Evolutionary conservation across 2,888 invertebrate genomes (phyloP).

Genomic region (Apamea epomidion): DNA sequence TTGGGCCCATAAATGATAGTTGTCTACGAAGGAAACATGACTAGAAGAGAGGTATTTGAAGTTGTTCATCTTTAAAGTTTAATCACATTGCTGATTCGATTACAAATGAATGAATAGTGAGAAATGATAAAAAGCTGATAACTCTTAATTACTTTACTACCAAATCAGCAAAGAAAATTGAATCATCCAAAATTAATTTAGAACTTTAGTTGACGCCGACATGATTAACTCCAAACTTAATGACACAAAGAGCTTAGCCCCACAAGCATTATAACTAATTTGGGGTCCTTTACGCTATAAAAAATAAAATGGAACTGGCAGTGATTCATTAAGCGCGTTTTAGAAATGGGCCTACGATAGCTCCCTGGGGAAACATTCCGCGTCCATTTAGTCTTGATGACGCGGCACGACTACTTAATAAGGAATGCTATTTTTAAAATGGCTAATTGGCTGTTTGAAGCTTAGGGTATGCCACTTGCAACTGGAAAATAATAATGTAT

Average conservation of each 20-base stretch:
- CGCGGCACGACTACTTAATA: conserved; percentile 51
- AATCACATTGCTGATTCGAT: neutral
- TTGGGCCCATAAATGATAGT: neutral
- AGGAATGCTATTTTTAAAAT: conserved; percentile 57
- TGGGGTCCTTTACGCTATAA: conserved; percentile 46
- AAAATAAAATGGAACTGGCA: conserved; percentile 57
- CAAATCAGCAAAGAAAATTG: conserved; percentile 15
- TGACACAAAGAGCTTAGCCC: conserved; percentile 44
- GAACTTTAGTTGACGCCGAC: conserved; percentile 37
- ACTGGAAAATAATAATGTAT: neutral
- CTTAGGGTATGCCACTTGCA: neutral
- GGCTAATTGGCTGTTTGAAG: conserved; percentile 48
- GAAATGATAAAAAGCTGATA: conserved; percentile 15
- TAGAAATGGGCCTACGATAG: conserved; percentile 61
- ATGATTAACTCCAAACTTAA: conserved; percentile 52
- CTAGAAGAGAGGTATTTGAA: too few species aligned
- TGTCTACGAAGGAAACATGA: neutral
- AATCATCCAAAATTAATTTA: conserved; percentile 23
- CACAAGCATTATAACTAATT: conserved; percentile 53
- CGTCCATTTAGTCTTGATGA: conserved; percentile 64
- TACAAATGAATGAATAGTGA: neutral
- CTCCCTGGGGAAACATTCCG: conserved; percentile 59
- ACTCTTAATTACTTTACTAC: conserved; percentile 1
- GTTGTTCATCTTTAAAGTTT: neutral
- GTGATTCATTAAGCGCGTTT: conserved; percentile 66